Evolutionary conservation across 92 coral and sea anemone species (phyloP).

Genomic region (Paragorgia papillata): DNA sequence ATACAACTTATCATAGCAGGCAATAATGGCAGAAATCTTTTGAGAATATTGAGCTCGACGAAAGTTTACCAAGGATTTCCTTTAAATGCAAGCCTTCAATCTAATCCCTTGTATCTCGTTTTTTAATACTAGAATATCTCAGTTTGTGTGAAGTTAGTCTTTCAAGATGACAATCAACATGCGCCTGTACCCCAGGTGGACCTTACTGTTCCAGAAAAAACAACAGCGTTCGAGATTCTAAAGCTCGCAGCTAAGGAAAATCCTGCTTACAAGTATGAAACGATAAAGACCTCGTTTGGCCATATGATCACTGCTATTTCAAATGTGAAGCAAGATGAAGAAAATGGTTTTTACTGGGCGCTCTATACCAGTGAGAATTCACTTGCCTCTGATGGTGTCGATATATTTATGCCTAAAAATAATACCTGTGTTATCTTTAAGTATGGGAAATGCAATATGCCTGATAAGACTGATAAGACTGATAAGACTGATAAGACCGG

Average conservation of each 20-base stretch:
- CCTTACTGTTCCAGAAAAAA: constrained; percentile 20
- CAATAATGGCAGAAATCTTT: too few relatives aligned
- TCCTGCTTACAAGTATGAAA: background rate
- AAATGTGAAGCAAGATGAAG: background rate
- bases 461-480: too few relatives aligned
- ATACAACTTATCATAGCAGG: too few relatives aligned
- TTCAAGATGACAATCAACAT: background rate
- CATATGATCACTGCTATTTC: constrained; percentile 15
- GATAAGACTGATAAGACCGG: too few relatives aligned
- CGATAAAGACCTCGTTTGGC: constrained; percentile 9
- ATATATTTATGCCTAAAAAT: constrained; percentile 11
- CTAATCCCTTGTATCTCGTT: background rate
- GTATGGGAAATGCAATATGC: constrained; percentile 12
- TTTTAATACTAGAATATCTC: background rate
- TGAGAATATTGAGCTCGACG: too few relatives aligned
- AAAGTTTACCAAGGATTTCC: too few relatives aligned
- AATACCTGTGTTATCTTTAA: constrained; percentile 21
- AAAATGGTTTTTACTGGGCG: constrained; percentile 4
- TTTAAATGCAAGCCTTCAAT: too few relatives aligned
- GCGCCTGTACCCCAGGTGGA: background rate
- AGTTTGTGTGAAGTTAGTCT: constrained; percentile 11
- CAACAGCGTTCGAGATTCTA: constrained; percentile 18
- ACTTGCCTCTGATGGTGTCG: constrained; percentile 13
- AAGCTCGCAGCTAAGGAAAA: constrained; percentile 2
- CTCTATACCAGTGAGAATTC: background rate